Conservation (phyloP, 2,797 vertebrate genomes). For the Kryptolebias ocellatus region DNA sequence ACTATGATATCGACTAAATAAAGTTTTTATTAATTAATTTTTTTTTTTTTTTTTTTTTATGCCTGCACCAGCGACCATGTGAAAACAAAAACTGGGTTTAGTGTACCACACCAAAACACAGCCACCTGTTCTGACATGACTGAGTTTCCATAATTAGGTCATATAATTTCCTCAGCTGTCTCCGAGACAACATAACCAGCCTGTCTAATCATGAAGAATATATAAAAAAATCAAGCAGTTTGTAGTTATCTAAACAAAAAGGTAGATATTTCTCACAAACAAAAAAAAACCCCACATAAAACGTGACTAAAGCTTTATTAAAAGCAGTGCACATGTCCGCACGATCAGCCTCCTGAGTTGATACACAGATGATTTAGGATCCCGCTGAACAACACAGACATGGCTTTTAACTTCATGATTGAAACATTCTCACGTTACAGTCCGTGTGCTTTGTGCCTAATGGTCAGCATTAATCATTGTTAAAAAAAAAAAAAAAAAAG, state of each 20-base stretch:
- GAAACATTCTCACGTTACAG: slow-evolving; percentile 23
- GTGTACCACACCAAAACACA: not conserved
- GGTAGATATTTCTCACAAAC: not conserved
- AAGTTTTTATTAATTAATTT: not conserved
- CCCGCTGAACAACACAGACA: slow-evolving; percentile 13
- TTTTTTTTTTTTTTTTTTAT: no score
- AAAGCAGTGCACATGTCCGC: slow-evolving; percentile 9
- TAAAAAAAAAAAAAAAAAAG: slow-evolving; percentile 5
- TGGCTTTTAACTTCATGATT: slow-evolving; percentile 19
- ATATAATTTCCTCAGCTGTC: no score
- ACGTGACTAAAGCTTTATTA: slow-evolving; percentile 9
- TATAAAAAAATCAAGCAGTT: not conserved
- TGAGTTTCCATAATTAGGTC: not conserved
- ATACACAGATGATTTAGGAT: slow-evolving; percentile 21
- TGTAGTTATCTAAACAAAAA: no score
- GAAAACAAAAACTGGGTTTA: not conserved
- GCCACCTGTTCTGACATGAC: not conserved
- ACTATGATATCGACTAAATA: no score
- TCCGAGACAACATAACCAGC: not conserved
- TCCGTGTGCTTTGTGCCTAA: slow-evolving; percentile 26
- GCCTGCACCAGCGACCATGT: not conserved
- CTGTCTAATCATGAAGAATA: not conserved
- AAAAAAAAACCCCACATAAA: not conserved
- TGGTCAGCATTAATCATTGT: slow-evolving; percentile 36
- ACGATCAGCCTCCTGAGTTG: slow-evolving; percentile 17